Evolutionary conservation across 1,140 invertebrate genomes (phyloP), one percentile per base, ranked within the genome.

Genomic region (Drosophila setifemur): DNA sequence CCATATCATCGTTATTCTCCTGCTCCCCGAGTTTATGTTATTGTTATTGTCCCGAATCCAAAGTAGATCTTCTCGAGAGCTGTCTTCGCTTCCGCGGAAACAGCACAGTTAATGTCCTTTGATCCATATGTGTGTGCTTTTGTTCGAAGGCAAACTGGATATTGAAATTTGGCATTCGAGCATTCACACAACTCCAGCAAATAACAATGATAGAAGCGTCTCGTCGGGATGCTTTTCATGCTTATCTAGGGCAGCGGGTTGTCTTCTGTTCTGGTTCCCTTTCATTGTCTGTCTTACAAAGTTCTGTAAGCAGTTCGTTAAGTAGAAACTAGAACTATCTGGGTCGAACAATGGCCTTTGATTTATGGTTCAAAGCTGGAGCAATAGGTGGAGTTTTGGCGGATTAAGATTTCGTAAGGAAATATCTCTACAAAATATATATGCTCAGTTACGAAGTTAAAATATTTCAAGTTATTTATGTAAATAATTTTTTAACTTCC

Each of bases 61-160:
- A 18, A 19, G 31, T 18, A 35, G 60, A 71, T 81, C 58, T 52
- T 43, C 31, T 31, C 14, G 11, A 57, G 42, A 57, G 42, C 54
- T 76, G 43, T 43, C 33, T 57, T 54, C 43, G 33, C 16, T 18
- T 37, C 14, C 21, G 44, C 39, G 42, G 25, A 55, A 53, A 50
- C 54, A 73, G 50, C 11, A 60, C 83, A 82, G 78, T 82, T 85
- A 83, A 85, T 79, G 76, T 67, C 69, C 74, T 64, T 64, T 67
- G 63, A 85, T 70, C 57, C 60, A 29, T 33, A 37, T 72, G 43
- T 14, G 42, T 18, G 74, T 35, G 79, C 78, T 78, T 79, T 83
- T 83, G 78, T 83, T 74, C 43, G 11, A 23, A 14, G 8, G 57
- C 40, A 61, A 83, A 83, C 78, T 85, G 74, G 79, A 85, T 85